These are phyloP conservation scores for Limnothrissa miodon DNA, from an alignment of 2,113 vertebrate species.

Conservation along the genomic window DNA sequence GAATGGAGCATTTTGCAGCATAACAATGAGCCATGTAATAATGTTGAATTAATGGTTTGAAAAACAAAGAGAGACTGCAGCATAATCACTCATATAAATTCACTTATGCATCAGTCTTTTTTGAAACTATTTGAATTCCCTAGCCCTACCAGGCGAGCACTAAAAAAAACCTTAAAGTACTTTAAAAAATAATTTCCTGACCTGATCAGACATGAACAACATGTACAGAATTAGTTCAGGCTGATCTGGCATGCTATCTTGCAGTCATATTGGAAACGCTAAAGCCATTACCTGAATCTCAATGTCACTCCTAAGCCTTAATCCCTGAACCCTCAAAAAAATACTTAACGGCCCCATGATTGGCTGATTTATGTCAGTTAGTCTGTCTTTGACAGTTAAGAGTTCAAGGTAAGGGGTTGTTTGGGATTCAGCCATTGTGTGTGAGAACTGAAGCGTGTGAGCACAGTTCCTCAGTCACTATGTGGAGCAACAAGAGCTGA, in stretches of 20 bases:
- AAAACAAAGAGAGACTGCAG: not conserved
- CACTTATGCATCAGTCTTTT: not conserved
- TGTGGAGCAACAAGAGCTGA: not conserved
- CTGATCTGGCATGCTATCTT: slow-evolving; percentile 20
- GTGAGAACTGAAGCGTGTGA: not conserved
- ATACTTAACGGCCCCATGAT: no score
- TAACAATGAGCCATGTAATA: no score
- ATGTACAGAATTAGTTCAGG: slow-evolving; percentile 32
- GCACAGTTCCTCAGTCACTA: not conserved
- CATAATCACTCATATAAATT: not conserved
- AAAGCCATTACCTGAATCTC: no score
- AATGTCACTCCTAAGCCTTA: no score
- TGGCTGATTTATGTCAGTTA: no score
- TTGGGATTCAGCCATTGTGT: no score
- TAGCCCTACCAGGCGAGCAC: not conserved
- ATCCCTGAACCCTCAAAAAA: no score
- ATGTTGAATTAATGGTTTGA: slow-evolving; percentile 3
- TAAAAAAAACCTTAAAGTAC: slow-evolving; percentile 39
- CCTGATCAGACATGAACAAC: slow-evolving; percentile 24
- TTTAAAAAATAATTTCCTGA: slow-evolving; percentile 42
- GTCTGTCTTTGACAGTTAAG: no score
- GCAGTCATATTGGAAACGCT: not conserved
- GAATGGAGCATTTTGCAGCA: no score
- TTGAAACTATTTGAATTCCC: slow-evolving; percentile 17
- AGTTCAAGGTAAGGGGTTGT: no score